Conservation (phyloP, 1,140 invertebrate genomes). For the Drosophila sturtevanti region DNA sequence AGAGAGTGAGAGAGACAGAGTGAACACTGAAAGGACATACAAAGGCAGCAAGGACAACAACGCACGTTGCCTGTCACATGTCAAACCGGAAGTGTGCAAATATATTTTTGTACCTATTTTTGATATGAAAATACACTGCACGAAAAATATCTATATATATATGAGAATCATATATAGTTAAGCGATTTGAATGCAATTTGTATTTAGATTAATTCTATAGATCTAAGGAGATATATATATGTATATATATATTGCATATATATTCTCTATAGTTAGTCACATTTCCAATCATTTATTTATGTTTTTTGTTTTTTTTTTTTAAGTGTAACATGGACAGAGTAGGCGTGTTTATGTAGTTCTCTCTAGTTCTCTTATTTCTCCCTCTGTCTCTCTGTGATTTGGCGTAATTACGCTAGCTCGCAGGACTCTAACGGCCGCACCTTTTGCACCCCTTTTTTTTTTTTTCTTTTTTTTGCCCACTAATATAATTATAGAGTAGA, state of each 20-base stretch:
- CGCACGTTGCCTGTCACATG: slow-evolving; percentile 75
- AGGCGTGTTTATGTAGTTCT: slow-evolving; percentile 18
- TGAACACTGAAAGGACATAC: background rate
- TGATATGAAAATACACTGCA: slow-evolving; percentile 42
- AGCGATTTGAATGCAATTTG: too few relatives aligned
- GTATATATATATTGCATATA: too few relatives aligned
- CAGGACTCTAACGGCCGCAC: slow-evolving; percentile 14
- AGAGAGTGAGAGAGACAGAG: background rate
- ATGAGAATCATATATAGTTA: background rate
- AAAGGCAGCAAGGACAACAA: slow-evolving; percentile 39
- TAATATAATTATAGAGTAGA: slow-evolving; percentile 76
- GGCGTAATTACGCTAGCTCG: slow-evolving; percentile 54
- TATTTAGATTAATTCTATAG: too few relatives aligned
- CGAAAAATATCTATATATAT: background rate
- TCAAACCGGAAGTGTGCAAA: slow-evolving; percentile 79
- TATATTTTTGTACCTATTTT: slow-evolving; percentile 28
- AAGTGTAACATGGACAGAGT: background rate
- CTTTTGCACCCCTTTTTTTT: slow-evolving; percentile 7
- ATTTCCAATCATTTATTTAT: too few relatives aligned
- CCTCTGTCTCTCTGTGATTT: slow-evolving; percentile 24
- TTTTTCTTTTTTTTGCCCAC: slow-evolving; percentile 56
- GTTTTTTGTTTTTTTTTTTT: background rate
- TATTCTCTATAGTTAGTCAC: too few relatives aligned
- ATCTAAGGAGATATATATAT: too few relatives aligned
- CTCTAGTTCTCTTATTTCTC: slow-evolving; percentile 7